phyloP scores from a whole-genome alignment of 2,888 invertebrate genomes.

The Hyposoter didymator region DNA sequence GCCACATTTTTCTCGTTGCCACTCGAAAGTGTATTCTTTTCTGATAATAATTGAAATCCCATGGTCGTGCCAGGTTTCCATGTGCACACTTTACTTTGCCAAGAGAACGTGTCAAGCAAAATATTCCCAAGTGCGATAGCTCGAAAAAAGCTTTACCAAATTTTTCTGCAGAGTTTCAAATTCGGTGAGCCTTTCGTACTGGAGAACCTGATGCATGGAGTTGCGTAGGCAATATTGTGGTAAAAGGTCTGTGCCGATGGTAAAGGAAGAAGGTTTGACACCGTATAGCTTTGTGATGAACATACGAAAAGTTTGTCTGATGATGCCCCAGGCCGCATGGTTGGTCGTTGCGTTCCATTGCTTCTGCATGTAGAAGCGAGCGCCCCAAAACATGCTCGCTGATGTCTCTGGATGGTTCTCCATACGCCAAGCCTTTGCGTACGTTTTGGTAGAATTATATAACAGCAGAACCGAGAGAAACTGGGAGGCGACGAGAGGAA shows the following conservation, averaged over 20 bases:
- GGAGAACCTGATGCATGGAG: slow-evolving; percentile 72
- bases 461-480: slow-evolving; percentile 40
- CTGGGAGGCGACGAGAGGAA: not conserved
- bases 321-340: slow-evolving; percentile 32
- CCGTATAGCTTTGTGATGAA: slow-evolving; percentile 75
- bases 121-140: too few relatives aligned
- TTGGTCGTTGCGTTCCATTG: slow-evolving; percentile 5
- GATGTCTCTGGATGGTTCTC: slow-evolving; percentile 30
- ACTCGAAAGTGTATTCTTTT: not conserved
- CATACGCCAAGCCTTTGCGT: slow-evolving; percentile 14
- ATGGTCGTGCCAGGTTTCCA: too few relatives aligned
- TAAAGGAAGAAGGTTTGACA: slow-evolving; percentile 33
- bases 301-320: slow-evolving; percentile 64
- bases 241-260: slow-evolving; percentile 67
- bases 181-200: slow-evolving; percentile 64
- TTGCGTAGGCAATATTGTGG: slow-evolving; percentile 76
- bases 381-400: slow-evolving; percentile 49
- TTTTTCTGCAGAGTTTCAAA: slow-evolving; percentile 26
- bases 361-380: slow-evolving; percentile 28
- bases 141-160: not conserved
- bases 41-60: not conserved
- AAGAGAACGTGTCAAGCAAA: too few relatives aligned
- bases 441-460: slow-evolving; percentile 21
- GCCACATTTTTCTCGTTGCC: not conserved
- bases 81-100: too few relatives aligned